Conservation (phyloP, 2,797 vertebrate species). For the Masticophis lateralis region DNA sequence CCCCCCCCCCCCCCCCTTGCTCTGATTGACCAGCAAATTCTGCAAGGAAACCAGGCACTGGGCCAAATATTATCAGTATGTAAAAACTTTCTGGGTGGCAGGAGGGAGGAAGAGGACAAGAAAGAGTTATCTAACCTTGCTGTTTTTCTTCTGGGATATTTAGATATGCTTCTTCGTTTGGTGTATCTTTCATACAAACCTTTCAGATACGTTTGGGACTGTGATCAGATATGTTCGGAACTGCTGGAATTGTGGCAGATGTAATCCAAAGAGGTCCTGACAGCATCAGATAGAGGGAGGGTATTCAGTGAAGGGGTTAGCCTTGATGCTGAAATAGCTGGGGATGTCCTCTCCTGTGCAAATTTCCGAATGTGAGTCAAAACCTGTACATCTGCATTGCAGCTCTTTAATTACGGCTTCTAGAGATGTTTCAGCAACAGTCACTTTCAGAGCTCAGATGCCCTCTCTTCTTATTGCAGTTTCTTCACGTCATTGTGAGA, state of each 20-base stretch:
- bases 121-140: background rate
- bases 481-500: conserved; percentile 25
- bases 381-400: background rate
- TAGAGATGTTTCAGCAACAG: background rate
- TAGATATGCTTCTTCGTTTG: background rate
- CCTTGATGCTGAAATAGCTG: background rate
- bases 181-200: too few species aligned
- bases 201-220: background rate
- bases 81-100: background rate
- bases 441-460: conserved; percentile 16
- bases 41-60: background rate
- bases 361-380: background rate
- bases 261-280: background rate
- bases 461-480: conserved; percentile 35
- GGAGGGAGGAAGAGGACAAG: background rate
- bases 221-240: too few species aligned
- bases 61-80: background rate
- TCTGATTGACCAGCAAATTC: background rate
- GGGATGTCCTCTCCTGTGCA: background rate
- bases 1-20: background rate
- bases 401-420: background rate
- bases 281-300: background rate
- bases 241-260: background rate
- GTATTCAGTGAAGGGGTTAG: background rate
- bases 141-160: background rate